Evolutionary conservation across 2,888 invertebrate species (phyloP).

Genomic region (Orthosia gracilis): DNA sequence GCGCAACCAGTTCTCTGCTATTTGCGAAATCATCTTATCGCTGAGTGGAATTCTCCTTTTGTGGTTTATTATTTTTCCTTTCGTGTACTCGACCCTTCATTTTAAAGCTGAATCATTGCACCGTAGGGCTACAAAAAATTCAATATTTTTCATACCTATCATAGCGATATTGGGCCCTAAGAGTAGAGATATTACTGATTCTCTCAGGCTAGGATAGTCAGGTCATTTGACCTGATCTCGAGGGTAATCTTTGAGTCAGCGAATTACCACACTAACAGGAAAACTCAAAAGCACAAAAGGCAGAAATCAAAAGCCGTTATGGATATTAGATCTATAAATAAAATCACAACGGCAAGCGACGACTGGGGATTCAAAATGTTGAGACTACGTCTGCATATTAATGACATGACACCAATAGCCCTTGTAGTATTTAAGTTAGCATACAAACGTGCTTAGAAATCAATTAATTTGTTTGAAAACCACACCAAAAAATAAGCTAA

Average conservation of each 20-base stretch:
- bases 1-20: slow-evolving; percentile 71
- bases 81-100: slow-evolving; percentile 24
- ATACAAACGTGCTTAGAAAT: slow-evolving; percentile 4
- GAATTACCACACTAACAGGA: neutral
- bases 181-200: neutral
- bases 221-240: neutral
- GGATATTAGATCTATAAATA: slow-evolving; percentile 12
- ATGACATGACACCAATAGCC: neutral
- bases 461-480: slow-evolving; percentile 14
- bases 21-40: slow-evolving; percentile 72
- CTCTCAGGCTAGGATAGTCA: neutral
- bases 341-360: neutral
- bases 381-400: slow-evolving; percentile 6
- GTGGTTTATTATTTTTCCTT: slow-evolving; percentile 25
- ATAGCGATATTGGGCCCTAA: neutral
- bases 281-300: neutral
- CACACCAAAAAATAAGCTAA: neutral
- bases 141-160: neutral
- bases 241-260: neutral
- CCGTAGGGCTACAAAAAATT: neutral
- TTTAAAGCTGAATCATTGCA: slow-evolving; percentile 33
- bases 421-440: neutral
- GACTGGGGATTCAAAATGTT: neutral
- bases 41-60: slow-evolving; percentile 54
- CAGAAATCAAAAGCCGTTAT: neutral